Percentiles rank a stretch among this genome's conserved stretches.
These are phyloP conservation scores for Mamestra brassicae DNA, from an alignment of 2,888 invertebrate genomes.

Conservation along the genomic window DNA sequence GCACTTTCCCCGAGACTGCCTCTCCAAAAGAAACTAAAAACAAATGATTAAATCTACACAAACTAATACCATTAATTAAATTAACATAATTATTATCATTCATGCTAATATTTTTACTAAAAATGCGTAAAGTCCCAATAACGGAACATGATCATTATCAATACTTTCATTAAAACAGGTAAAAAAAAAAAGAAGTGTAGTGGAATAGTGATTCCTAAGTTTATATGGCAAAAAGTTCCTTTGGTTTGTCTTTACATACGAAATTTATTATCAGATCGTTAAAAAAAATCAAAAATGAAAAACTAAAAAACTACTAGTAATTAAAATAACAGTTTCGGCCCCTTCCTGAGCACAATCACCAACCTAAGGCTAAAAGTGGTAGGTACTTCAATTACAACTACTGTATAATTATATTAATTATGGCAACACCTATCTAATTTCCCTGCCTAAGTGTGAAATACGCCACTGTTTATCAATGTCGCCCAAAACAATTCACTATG, in stretches of 20 bases:
- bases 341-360: conserved; percentile 24
- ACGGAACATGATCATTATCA: conserved; percentile 42
- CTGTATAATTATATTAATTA: conserved; percentile 14
- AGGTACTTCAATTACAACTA: conserved; percentile 25
- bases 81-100: conserved; percentile 23
- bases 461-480: not conserved
- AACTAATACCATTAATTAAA: conserved; percentile 46
- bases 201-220: not conserved
- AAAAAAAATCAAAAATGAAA: not conserved
- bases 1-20: conserved; percentile 43
- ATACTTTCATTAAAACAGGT: conserved; percentile 16
- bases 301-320: not conserved
- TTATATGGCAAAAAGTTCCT: conserved; percentile 2
- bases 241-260: conserved; percentile 6
- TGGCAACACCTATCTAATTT: conserved; percentile 21
- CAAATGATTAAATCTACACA: conserved; percentile 61
- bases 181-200: not conserved
- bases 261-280: conserved; percentile 17
- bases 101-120: conserved; percentile 26
- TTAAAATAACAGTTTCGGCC: conserved; percentile 34
- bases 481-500: not conserved
- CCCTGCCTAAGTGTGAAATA: not conserved
- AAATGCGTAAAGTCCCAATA: conserved; percentile 21
- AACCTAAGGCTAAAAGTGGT: not conserved
- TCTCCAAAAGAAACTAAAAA: conserved; percentile 53